Evolutionary conservation across 1,140 invertebrate species (phyloP).

Genomic region (Panagrolaimus sp.): DNA sequence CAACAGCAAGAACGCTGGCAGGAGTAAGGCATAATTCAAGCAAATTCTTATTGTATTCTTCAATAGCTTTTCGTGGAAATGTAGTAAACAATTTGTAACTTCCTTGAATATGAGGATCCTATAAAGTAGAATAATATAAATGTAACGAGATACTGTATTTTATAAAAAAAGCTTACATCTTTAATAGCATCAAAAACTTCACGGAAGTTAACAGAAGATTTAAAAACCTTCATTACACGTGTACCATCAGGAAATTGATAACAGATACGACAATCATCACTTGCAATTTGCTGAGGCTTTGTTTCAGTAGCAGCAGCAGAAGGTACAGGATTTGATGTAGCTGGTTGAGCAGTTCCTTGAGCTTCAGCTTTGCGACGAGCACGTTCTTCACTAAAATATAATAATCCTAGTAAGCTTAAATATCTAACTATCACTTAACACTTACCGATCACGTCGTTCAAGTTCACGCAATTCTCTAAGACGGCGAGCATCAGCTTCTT

Average conservation of each 20-base stretch:
- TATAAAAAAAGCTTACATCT: background rate
- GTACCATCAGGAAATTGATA: slow-evolving; percentile 1
- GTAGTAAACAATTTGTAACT: background rate
- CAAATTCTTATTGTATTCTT: slow-evolving; percentile 10
- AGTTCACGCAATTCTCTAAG: background rate
- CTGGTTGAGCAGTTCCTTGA: too few relatives aligned
- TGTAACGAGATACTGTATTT: background rate
- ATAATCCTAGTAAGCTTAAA: background rate
- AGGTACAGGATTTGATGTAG: too few relatives aligned
- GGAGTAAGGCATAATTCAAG: slow-evolving; percentile 5
- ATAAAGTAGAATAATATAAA: background rate
- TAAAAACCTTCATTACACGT: slow-evolving; percentile 8
- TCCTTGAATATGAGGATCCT: slow-evolving; percentile 6
- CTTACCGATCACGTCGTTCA: background rate
- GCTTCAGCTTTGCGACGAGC: background rate
- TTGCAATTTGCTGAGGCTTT: background rate
- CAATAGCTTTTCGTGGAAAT: slow-evolving; percentile 1
- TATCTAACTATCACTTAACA: background rate
- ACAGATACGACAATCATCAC: slow-evolving; percentile 3
- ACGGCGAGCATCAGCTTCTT: background rate
- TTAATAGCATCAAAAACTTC: slow-evolving; percentile 9
- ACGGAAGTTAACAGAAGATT: background rate
- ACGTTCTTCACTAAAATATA: background rate
- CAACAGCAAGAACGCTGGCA: slow-evolving; percentile 7
- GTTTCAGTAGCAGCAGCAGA: background rate